phyloP scores from a whole-genome alignment of 30 jellyfish, hydroid and myxozoan species.

The Chironex yamaguchii region DNA sequence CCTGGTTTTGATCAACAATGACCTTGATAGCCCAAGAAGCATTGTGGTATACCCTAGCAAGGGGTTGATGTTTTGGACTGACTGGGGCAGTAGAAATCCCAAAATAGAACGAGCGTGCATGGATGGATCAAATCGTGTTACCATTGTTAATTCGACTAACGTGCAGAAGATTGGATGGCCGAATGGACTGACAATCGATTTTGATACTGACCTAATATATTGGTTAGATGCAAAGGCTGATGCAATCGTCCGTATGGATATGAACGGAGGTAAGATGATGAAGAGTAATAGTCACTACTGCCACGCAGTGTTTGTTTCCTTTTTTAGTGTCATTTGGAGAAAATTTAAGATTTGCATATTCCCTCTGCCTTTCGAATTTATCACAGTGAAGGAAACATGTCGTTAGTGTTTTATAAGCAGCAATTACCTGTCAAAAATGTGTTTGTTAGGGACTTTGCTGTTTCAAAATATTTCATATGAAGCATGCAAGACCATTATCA shows the following conservation, averaged over 20 bases:
- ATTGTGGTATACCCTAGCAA: conserved; percentile 88
- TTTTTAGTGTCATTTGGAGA: no score
- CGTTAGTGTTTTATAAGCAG: no score
- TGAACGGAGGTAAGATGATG: conserved; percentile 92
- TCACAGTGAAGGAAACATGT: no score
- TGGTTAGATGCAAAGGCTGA: conserved; percentile 94
- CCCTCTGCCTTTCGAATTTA: no score
- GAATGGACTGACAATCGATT: conserved; percentile 88
- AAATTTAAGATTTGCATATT: no score
- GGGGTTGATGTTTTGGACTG: conserved; percentile 95
- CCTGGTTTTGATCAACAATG: conserved; percentile 66
- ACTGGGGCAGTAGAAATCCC: conserved; percentile 80
- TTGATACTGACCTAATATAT: conserved; percentile 59
- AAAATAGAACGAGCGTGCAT: conserved; percentile 87
- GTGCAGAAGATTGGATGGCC: conserved; percentile 80
- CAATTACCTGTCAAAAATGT: no score
- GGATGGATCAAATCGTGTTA: conserved; percentile 82
- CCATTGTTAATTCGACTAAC: conserved; percentile 66
- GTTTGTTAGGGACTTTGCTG: no score
- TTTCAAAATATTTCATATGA: no score
- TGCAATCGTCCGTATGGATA: conserved; percentile 69
- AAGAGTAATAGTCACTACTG: no score
- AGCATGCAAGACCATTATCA: no score
- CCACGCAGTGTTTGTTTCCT: no score
- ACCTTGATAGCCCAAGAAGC: conserved; percentile 86